Conservation (phyloP, 2,888 invertebrate species). For the Erpobdella octoculata region DNA sequence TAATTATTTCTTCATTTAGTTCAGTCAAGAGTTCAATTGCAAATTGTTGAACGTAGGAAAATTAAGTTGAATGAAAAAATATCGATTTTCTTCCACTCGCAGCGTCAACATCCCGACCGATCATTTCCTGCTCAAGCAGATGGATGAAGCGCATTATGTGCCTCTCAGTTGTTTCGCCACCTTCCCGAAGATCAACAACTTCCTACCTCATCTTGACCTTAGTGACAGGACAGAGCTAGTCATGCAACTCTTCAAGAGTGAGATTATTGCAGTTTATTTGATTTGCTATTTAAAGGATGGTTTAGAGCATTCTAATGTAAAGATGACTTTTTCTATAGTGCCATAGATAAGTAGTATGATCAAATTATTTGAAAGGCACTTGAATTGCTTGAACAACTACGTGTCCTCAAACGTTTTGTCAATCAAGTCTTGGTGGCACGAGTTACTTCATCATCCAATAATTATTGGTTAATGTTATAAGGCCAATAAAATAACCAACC, state of each 20-base stretch:
- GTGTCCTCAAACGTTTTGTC: no score
- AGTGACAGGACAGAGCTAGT: background rate
- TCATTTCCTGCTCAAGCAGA: constrained; percentile 3
- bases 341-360: no score
- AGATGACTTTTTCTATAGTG: no score
- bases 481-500: no score
- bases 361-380: no score
- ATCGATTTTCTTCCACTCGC: background rate
- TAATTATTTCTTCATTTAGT: background rate
- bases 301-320: no score
- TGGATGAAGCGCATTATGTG: background rate
- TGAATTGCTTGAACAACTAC: no score
- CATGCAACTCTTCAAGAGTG: background rate
- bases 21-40: background rate
- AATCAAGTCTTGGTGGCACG: no score
- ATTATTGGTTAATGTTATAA: no score
- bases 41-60: background rate
- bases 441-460: no score
- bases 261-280: no score
- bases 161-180: background rate
- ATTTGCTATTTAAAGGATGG: no score
- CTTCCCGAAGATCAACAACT: constrained; percentile 1
- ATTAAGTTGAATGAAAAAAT: background rate
- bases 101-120: constrained; percentile 3
- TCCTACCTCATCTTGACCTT: background rate